Conservation (phyloP, 2,797 vertebrate species). For the Lacerta bilineata region DNA sequence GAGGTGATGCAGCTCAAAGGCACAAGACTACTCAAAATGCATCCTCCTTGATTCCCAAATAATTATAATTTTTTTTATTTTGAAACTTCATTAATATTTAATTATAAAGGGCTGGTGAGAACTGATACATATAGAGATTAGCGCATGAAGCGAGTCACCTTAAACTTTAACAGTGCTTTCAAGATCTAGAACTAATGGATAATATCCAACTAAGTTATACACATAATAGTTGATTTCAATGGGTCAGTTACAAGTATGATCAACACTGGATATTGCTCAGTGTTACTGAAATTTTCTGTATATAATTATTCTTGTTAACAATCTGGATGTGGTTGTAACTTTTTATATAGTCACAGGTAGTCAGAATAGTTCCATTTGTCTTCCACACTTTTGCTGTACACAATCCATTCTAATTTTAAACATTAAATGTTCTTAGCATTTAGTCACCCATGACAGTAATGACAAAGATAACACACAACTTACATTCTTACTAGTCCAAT, state of each 20-base stretch:
- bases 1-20: conserved; percentile 60
- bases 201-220: background rate
- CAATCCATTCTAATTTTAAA: conserved; percentile 4
- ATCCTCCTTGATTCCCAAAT: conserved; percentile 48
- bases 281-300: conserved; percentile 37
- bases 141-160: background rate
- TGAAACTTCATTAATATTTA: conserved; percentile 47
- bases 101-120: conserved; percentile 19
- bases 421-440: conserved; percentile 29
- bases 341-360: too few species aligned
- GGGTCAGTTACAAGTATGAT: background rate
- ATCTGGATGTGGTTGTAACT: background rate
- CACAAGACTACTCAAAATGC: conserved; percentile 61
- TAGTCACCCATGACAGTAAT: conserved; percentile 45
- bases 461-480: conserved; percentile 50
- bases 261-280: background rate
- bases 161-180: conserved; percentile 31
- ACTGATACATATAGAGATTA: background rate
- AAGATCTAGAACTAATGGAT: conserved; percentile 27
- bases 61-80: conserved; percentile 26
- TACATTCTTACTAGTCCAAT: background rate
- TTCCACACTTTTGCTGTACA: conserved; percentile 43
- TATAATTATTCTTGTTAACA: conserved; percentile 11
- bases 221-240: background rate
- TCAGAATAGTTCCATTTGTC: conserved; percentile 37